Percentiles rank a stretch among this genome's conserved stretches.
These are phyloP conservation scores for Omphaloscelis lunosa DNA, from an alignment of 2,888 invertebrate genomes.

Conservation along the genomic window DNA sequence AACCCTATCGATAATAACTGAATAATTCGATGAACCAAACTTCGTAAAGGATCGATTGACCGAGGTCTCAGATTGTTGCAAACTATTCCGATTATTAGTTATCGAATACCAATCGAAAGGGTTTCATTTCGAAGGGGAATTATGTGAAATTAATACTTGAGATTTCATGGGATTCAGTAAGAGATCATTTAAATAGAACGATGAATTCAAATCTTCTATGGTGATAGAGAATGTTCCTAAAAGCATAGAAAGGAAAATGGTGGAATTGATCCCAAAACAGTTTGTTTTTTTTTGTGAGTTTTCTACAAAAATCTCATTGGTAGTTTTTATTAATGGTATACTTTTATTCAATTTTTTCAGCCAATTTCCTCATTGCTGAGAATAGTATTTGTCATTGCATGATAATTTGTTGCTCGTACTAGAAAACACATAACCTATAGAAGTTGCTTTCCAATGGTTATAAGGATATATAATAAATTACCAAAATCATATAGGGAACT, in stretches of 20 bases:
- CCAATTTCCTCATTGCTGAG: not conserved
- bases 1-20: slow-evolving; percentile 64
- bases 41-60: slow-evolving; percentile 63
- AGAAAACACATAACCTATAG: too few relatives aligned
- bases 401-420: not conserved
- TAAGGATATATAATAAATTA: too few relatives aligned
- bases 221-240: not conserved
- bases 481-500: too few relatives aligned
- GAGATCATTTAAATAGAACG: slow-evolving; percentile 17
- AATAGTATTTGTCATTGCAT: not conserved
- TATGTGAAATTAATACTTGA: slow-evolving; percentile 58
- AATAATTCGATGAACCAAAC: slow-evolving; percentile 65
- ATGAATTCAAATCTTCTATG: not conserved
- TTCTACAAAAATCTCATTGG: not conserved
- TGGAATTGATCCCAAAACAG: not conserved
- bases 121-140: slow-evolving; percentile 56
- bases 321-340: not conserved
- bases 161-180: slow-evolving; percentile 45
- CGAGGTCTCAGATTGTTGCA: slow-evolving; percentile 69
- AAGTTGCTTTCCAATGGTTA: too few relatives aligned
- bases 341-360: not conserved
- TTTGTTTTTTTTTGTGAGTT: not conserved
- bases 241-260: not conserved
- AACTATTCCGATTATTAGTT: slow-evolving; percentile 76
- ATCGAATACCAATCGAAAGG: slow-evolving; percentile 70